Evolutionary conservation across 2,888 invertebrate genomes (phyloP).

Genomic region (Acrobeloides nanus): DNA sequence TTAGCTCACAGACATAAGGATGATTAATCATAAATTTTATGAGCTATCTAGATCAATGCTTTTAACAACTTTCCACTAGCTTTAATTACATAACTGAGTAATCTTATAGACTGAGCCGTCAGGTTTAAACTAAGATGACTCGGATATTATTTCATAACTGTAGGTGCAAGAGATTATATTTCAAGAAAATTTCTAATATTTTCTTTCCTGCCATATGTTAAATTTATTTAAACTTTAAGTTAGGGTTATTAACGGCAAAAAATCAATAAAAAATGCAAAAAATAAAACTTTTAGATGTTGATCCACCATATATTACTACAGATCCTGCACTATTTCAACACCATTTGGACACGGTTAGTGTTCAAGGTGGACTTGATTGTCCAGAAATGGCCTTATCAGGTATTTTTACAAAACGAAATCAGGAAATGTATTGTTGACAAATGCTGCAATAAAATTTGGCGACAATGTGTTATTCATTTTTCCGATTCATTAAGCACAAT

Average conservation of each 20-base stretch:
- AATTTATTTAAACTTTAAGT: too few relatives aligned
- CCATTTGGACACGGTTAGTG: conserved; percentile 35
- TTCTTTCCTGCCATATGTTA: conserved; percentile 1
- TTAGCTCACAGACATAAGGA: too few relatives aligned
- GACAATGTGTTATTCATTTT: conserved; percentile 1
- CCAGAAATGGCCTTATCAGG: conserved; percentile 68
- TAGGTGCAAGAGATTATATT: too few relatives aligned
- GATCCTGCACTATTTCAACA: conserved; percentile 49
- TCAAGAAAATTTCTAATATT: not conserved
- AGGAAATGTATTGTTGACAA: not conserved
- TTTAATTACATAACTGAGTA: too few relatives aligned
- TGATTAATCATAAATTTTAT: too few relatives aligned
- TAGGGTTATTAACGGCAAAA: too few relatives aligned
- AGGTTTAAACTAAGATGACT: too few relatives aligned
- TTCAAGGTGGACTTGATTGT: conserved; percentile 63
- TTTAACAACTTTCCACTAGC: too few relatives aligned
- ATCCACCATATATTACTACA: conserved; percentile 40
- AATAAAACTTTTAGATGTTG: conserved; percentile 25
- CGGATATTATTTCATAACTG: too few relatives aligned
- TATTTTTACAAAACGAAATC: conserved; percentile 53
- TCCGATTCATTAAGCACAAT: conserved; percentile 6
- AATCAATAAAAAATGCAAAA: too few relatives aligned
- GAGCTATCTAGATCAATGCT: too few relatives aligned
- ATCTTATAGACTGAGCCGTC: too few relatives aligned
- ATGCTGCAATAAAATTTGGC: not conserved